phyloP scores from a whole-genome alignment of 2,888 invertebrate species.

The Yponomeuta malinellus region DNA sequence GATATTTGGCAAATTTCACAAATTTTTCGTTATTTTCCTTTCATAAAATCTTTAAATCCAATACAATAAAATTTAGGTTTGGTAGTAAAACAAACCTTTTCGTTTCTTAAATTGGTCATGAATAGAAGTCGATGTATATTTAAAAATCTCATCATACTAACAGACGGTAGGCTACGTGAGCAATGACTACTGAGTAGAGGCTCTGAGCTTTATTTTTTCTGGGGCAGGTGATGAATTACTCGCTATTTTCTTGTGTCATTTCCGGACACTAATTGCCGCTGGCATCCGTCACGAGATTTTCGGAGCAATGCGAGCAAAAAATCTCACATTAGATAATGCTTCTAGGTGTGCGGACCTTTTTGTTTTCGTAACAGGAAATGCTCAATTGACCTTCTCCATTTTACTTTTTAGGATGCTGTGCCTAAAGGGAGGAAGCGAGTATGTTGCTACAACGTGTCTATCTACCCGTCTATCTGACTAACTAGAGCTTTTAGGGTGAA shows the following conservation, averaged over 20 bases:
- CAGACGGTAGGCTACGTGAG: not conserved
- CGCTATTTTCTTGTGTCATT: constrained; percentile 71
- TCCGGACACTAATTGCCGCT: constrained; percentile 69
- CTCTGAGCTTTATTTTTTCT: constrained; percentile 60
- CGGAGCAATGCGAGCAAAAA: constrained; percentile 50
- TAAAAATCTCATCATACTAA: too few species aligned
- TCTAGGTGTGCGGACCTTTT: constrained; percentile 23
- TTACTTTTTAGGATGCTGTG: too few species aligned
- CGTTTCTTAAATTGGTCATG: too few species aligned
- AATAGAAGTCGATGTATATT: too few species aligned
- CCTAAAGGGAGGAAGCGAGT: not conserved
- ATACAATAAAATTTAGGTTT: too few species aligned
- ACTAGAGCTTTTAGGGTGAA: too few species aligned
- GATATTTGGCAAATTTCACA: too few species aligned
- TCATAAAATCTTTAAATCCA: too few species aligned
- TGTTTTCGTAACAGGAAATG: constrained; percentile 18
- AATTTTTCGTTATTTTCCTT: too few species aligned
- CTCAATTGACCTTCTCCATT: too few species aligned
- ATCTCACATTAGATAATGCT: not conserved
- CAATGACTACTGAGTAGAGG: not conserved
- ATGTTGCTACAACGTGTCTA: not conserved
- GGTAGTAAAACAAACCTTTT: too few species aligned
- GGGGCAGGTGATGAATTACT: constrained; percentile 68
- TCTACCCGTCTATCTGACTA: not conserved
- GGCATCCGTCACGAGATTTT: constrained; percentile 60